Base-by-base conservation (phyloP, 1,140 invertebrate species). In the Ceratina calcarata region DNA sequence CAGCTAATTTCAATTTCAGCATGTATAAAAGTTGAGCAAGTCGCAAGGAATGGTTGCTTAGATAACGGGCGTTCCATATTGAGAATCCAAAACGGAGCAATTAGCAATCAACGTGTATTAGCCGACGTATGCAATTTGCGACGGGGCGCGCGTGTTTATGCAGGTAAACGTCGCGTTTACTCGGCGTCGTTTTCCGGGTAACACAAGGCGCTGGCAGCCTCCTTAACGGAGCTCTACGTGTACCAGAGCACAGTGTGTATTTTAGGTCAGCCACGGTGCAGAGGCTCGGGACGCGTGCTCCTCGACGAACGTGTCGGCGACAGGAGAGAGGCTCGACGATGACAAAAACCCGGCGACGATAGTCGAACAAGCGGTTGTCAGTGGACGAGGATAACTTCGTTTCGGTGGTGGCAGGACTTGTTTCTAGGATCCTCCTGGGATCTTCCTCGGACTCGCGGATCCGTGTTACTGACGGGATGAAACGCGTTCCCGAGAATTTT, bases 201-300 rank as follows among this genome's bases (percentile, higher is more conserved):
- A 51, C 22, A 62, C 27, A 10, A 27, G 64, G 32, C n/a, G 37
- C 27, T 64, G 22, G 32, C 37, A 37, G 32, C 32, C 32, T 37
- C 32, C 32, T 37, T 37, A 71, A 85, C 81, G 80, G 81, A 71
- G 76, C 51, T n/a, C n/a, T n/a, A n/a, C n/a, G n/a, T n/a, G n/a
- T n/a, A n/a, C n/a, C n/a, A n/a, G n/a, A n/a, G n/a, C n/a, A n/a
- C n/a, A n/a, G n/a, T n/a, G n/a, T n/a, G n/a, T 72, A 80, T 85
- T 85, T 82, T 76, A 82, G 83, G 80, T 85, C 81, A 82, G 37
- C 53, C 71, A 53, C 53, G 67, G 24, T 66, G 6, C 65, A 53
- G 53, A 64, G 65, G 79, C 24, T n/a, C 51, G 22, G 6, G 32
- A 0, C 13, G 67, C 64, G 66, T 13, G 37, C 22, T 67, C 45